These are phyloP conservation scores for Arion vulgaris DNA, from an alignment of 1,140 invertebrate genomes.

Conservation along the genomic window DNA sequence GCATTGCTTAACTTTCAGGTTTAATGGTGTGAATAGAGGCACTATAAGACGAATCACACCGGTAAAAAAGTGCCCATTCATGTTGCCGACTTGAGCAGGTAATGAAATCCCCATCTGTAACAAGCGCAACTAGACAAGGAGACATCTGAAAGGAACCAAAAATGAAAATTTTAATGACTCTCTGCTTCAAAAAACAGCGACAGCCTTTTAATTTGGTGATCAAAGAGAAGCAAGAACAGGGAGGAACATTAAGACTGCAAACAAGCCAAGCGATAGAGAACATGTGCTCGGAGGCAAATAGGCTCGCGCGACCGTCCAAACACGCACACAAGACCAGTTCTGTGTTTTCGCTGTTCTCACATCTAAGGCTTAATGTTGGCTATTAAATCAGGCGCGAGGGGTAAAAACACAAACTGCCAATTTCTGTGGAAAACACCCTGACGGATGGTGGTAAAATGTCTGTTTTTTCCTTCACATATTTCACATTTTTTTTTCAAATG, in stretches of 20 bases:
- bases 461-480: no score
- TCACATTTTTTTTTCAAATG: no score
- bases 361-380: constrained; percentile 6
- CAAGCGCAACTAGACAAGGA: background rate
- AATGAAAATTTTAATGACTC: constrained; percentile 17
- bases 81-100: background rate
- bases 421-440: background rate
- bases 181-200: background rate
- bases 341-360: constrained; percentile 8
- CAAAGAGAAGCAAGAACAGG: background rate
- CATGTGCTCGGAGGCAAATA: background rate
- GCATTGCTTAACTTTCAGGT: background rate
- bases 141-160: background rate
- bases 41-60: background rate
- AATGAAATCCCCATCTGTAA: constrained; percentile 5
- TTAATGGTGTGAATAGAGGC: background rate
- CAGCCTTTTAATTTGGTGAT: constrained; percentile 12
- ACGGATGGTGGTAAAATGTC: background rate
- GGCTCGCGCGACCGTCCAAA: constrained; percentile 12
- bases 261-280: background rate
- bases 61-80: background rate
- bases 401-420: background rate
- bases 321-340: background rate
- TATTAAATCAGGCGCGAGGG: background rate
- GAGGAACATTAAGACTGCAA: background rate